Base-by-base conservation (phyloP, 53 echinoderm and acorn worm genomes). In the Henricia sp. region DNA sequence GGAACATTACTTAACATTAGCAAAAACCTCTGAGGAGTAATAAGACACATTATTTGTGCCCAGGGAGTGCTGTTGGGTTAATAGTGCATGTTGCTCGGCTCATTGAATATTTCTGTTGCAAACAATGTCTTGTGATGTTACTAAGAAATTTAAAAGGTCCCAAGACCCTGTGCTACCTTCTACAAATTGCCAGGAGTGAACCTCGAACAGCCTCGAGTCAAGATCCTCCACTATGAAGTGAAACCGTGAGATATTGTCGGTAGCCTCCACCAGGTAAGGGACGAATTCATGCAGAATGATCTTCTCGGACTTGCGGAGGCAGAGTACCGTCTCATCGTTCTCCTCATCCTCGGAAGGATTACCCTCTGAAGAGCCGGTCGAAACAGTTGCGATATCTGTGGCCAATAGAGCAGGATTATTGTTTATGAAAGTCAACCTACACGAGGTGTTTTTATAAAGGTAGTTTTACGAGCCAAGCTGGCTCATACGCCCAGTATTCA, bases 201-300 rank as follows among this genome's bases (percentile, higher is more conserved):
- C 55, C 56, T 91, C 86, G 8, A 94, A 89, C 21, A 33, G 37
- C 11, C 40, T 32, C 0, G 52, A 52, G 5, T 77, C 71, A 21
- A 94, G 60, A 25, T 94, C 66, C 39, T 94, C 94, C 4, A 94
- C 83, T 0, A 91, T 89, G 42, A 91, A 91, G 37, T 62, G 80
- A 67, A 83, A 82, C 32, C 43, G 39, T 3, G 72, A 52, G 54
- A 62, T 64, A 52, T 67, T 51, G 48, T 82, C 91, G 1, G 67
- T 29, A 3, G 66, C 62, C 36, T 68, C 82, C 20, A 85, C 90
- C 59, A 85, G 42, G 54, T 63, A 70, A 8, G 93, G 89, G 13
- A 65, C 67, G 74, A 93, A 95, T 48, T 72, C 48, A 25, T 95
- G 90, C 13, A 95, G 65, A 13, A 95, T 74, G 36, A 84, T 85